These are phyloP conservation scores for Synergus umbraculus DNA, from an alignment of 2,888 invertebrate species.

Conservation along the genomic window DNA sequence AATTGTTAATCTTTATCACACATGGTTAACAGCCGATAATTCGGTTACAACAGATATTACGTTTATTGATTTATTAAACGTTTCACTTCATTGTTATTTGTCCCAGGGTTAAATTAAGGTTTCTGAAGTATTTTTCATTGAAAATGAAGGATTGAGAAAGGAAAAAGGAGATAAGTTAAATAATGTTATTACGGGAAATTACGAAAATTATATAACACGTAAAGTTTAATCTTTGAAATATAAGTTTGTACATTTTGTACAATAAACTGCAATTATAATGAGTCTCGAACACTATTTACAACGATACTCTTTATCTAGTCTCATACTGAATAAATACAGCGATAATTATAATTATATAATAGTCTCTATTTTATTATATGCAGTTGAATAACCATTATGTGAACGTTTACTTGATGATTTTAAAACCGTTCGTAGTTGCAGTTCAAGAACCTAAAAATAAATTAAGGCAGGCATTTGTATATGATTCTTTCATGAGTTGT, in stretches of 20 bases:
- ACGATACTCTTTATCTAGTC: no score
- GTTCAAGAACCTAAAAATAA: neutral
- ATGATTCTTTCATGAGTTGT: constrained; percentile 20
- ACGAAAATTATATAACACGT: neutral
- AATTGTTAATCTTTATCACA: constrained; percentile 40
- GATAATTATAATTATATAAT: neutral
- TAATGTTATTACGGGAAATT: neutral
- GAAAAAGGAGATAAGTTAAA: neutral
- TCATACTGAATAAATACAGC: neutral
- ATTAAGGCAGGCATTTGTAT: constrained; percentile 8
- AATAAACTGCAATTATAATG: neutral
- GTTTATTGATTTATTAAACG: constrained; percentile 37
- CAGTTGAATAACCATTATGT: neutral
- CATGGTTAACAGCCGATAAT: constrained; percentile 29
- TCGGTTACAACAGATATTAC: neutral
- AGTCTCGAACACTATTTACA: neutral
- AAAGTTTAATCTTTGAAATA: neutral
- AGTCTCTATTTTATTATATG: neutral
- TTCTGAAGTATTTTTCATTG: neutral
- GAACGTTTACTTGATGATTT: neutral
- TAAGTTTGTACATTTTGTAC: neutral
- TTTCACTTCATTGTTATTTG: constrained; percentile 14
- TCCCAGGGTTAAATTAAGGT: neutral
- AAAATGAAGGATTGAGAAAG: constrained; percentile 2
- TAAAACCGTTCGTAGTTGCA: neutral